These are phyloP conservation scores for Sinocyclocheilus grahami DNA, from an alignment of 2,113 vertebrate species.

Conservation along the genomic window DNA sequence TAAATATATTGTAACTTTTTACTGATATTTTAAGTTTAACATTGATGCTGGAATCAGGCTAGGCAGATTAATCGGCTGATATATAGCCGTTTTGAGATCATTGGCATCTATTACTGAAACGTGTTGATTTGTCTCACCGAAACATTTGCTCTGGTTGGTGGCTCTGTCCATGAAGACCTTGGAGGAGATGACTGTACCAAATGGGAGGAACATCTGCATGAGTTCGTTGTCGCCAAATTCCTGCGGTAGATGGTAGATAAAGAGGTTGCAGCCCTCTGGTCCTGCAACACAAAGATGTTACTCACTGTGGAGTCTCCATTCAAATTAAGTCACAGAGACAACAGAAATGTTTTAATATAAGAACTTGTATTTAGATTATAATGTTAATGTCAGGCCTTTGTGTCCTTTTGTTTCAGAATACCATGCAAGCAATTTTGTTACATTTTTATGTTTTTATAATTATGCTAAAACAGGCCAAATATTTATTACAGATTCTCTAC, in stretches of 20 bases:
- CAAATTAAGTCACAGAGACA: not conserved
- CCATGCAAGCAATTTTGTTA: too few relatives aligned
- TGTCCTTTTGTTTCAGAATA: too few relatives aligned
- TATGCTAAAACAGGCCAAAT: too few relatives aligned
- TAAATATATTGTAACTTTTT: not conserved
- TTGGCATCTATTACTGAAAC: too few relatives aligned
- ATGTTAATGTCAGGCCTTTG: not conserved
- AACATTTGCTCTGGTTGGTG: constrained; percentile 99
- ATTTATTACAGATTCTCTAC: too few relatives aligned
- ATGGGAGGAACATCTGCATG: constrained; percentile 99
- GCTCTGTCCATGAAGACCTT: constrained; percentile 88
- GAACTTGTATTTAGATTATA: too few relatives aligned
- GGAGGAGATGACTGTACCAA: constrained; percentile 96
- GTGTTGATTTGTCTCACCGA: constrained; percentile 79
- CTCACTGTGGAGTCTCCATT: not conserved
- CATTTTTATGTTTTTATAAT: too few relatives aligned
- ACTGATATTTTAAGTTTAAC: not conserved
- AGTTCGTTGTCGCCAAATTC: constrained; percentile 99
- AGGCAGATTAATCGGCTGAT: too few relatives aligned
- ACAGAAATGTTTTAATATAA: not conserved
- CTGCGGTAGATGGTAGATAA: constrained; percentile 99
- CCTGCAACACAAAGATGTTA: constrained; percentile 73
- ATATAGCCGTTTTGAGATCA: too few relatives aligned
- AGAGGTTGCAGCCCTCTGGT: constrained; percentile 99
- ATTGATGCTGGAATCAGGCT: not conserved